Conservation (phyloP, 2,113 vertebrate species). For the Pleuronectes platessa region DNA sequence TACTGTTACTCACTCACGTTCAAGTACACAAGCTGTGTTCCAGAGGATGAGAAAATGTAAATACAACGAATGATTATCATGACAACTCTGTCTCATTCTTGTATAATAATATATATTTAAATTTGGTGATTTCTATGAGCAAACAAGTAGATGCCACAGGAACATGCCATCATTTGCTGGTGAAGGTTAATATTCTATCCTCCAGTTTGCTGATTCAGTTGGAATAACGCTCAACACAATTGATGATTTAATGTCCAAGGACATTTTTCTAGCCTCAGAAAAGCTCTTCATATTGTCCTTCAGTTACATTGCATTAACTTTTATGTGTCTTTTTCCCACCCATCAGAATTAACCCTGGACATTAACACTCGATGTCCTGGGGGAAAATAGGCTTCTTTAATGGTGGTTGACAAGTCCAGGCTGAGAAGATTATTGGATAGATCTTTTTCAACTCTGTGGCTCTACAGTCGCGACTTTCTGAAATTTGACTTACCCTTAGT, state of each 20-base stretch:
- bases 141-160: slow-evolving; percentile 35
- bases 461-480: slow-evolving; percentile 13
- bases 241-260: slow-evolving; percentile 37
- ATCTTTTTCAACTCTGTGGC: slow-evolving; percentile 1
- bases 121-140: slow-evolving; percentile 29
- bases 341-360: slow-evolving; percentile 23
- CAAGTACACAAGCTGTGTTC: slow-evolving; percentile 19
- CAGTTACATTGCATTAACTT: neutral
- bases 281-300: slow-evolving; percentile 7
- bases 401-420: slow-evolving; percentile 40
- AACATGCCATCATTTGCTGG: slow-evolving; percentile 80
- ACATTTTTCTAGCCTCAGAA: slow-evolving; percentile 20
- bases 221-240: neutral
- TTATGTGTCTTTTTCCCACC: slow-evolving; percentile 2
- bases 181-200: slow-evolving; percentile 92
- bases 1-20: slow-evolving; percentile 22
- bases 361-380: slow-evolving; percentile 29
- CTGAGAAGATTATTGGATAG: slow-evolving; percentile 10
- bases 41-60: slow-evolving; percentile 15
- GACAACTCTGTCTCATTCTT: slow-evolving; percentile 31
- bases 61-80: slow-evolving; percentile 51
- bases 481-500: neutral
- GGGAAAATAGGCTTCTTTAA: slow-evolving; percentile 2
- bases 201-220: slow-evolving; percentile 74
- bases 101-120: slow-evolving; percentile 30